Percentiles rank a stretch among this genome's conserved stretches.
These are phyloP conservation scores for Rhagonycha fulva DNA, from an alignment of 2,888 invertebrate species.

Conservation along the genomic window DNA sequence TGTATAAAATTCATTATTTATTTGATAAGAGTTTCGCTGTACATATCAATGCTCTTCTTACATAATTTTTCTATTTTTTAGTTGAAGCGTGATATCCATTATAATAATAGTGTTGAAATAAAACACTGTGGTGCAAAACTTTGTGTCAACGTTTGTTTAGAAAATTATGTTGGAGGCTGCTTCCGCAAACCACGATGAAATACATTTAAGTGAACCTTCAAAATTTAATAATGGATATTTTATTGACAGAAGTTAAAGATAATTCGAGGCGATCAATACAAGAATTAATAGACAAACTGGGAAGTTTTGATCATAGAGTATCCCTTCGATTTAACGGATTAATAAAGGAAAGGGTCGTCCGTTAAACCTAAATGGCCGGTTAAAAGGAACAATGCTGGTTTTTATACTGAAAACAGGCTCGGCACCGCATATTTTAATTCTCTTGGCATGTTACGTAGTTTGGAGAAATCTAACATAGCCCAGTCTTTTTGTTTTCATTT, in stretches of 20 bases:
- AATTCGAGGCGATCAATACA: not conserved
- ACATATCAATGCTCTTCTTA: not conserved
- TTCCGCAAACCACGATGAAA: not conserved
- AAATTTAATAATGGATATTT: not conserved
- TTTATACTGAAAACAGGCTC: not conserved
- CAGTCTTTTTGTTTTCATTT: not conserved
- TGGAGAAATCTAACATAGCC: not conserved
- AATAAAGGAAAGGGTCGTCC: not conserved
- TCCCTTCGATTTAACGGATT: not conserved
- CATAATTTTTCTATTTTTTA: not conserved
- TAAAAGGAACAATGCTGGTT: not conserved
- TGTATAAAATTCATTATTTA: not conserved
- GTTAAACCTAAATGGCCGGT: not conserved
- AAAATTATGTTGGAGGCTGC: not conserved
- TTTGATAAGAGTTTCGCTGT: not conserved
- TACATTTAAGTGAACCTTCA: not conserved
- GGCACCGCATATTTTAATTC: not conserved
- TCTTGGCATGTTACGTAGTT: too few species aligned
- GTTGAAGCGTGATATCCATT: not conserved
- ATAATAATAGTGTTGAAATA: not conserved
- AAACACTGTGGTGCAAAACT: not conserved
- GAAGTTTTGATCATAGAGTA: not conserved
- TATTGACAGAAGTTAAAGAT: not conserved
- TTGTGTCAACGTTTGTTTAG: not conserved
- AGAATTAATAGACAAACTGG: not conserved